These are phyloP conservation scores for Hesperia comma DNA, from an alignment of 2,888 invertebrate genomes.

Conservation along the genomic window DNA sequence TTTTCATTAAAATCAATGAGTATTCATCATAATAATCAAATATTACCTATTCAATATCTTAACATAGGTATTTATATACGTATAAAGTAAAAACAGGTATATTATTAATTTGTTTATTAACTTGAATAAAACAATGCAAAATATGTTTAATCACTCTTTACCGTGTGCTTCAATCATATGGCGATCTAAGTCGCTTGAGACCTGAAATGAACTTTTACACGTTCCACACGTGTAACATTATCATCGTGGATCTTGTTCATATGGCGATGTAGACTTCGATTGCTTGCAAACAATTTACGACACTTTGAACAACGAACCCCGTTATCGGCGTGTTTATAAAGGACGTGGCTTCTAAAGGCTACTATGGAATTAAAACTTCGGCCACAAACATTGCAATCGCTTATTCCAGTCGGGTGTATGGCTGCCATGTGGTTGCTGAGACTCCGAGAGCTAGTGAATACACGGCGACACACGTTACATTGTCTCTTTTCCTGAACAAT, in stretches of 20 bases:
- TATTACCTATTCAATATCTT: too few relatives aligned
- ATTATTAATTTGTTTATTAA: neutral
- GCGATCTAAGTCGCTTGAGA: conserved; percentile 26
- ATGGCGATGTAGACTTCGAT: conserved; percentile 52
- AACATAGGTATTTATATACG: too few relatives aligned
- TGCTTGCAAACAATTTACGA: conserved; percentile 55
- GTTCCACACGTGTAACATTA: conserved; percentile 29
- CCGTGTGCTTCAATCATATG: conserved; percentile 33
- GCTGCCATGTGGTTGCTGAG: conserved; percentile 59
- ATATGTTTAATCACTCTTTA: neutral
- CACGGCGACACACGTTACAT: conserved; percentile 59
- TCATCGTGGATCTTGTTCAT: conserved; percentile 48
- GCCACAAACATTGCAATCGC: conserved; percentile 54
- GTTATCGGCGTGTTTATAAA: conserved; percentile 56
- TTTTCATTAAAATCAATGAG: neutral
- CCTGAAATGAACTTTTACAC: conserved; percentile 27
- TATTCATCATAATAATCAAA: neutral
- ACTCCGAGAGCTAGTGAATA: conserved; percentile 55
- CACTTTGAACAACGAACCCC: conserved; percentile 54
- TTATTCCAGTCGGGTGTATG: conserved; percentile 56
- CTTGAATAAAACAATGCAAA: neutral
- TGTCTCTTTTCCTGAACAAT: conserved; percentile 36
- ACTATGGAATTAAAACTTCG: conserved; percentile 53
- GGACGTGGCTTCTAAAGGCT: conserved; percentile 58
- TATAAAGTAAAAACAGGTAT: neutral